Evolutionary conservation across 2,888 invertebrate genomes (phyloP).

Genomic region (Lasioglossum leucozonium): DNA sequence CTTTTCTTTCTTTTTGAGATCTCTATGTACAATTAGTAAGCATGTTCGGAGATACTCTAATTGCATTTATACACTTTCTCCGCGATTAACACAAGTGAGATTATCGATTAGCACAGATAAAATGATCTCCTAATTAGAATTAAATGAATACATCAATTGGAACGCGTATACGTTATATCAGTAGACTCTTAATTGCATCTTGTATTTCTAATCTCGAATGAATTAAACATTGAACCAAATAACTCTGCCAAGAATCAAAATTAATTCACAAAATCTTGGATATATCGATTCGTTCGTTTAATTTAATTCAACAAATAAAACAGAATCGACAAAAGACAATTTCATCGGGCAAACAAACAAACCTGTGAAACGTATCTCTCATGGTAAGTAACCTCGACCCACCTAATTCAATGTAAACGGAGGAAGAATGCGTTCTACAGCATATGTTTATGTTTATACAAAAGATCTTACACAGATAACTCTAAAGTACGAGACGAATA

Average conservation of each 20-base stretch:
- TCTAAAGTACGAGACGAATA: neutral
- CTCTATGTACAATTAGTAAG: neutral
- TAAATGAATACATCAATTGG: neutral
- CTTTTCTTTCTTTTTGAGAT: no score
- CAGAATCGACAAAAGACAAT: neutral
- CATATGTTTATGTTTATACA: slow-evolving; percentile 7
- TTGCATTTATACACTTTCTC: neutral
- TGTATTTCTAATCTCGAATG: neutral
- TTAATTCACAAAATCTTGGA: no score
- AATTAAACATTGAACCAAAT: neutral
- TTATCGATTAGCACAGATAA: neutral
- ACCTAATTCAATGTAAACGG: slow-evolving; percentile 7
- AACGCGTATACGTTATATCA: neutral
- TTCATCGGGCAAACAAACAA: slow-evolving; percentile 58
- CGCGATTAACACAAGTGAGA: neutral
- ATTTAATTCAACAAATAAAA: neutral
- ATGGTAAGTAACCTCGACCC: slow-evolving; percentile 1
- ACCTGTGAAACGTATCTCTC: slow-evolving; percentile 26
- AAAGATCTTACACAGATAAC: slow-evolving; percentile 53
- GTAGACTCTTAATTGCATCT: no score
- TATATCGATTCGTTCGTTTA: no score
- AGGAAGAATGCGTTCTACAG: slow-evolving; percentile 25
- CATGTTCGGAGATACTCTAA: neutral
- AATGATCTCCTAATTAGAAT: neutral
- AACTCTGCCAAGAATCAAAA: no score